Base-by-base conservation (phyloP, 2,113 vertebrate genomes). In the Clupea harengus region DNA sequence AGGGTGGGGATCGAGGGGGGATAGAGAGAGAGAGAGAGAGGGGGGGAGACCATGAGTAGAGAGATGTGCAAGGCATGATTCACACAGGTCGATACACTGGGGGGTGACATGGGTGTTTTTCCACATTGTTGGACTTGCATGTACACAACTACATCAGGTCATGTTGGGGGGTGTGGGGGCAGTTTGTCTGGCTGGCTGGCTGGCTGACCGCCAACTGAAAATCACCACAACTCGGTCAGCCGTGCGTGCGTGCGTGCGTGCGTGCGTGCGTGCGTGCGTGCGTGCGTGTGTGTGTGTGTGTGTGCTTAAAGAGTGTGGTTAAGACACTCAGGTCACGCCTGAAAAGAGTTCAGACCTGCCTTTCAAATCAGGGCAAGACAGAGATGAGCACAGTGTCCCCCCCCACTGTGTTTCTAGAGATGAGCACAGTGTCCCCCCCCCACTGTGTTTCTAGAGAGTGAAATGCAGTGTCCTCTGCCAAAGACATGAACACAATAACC, bases 251-350 rank as follows among this genome's bases (percentile, higher is more conserved):
- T 22, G 45, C 47, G 39, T 25, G 46, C 5, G 39, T n/a, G 44
- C 9, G 54, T 57, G 54, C 15, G 54, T 57, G 54, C 15, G 54
- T 57, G 54, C 15, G 54, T 57, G 54, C 15, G 54, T 57, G 60
- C 6, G 60, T 64, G 60, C 25, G 60, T 64, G 20, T 64, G n/a
- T 83, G 82, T 64, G 60, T 64, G 60, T 64, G 60, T 64, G 60
- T 64, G 3, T 64, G 20, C 4, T 39, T 39, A 39, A 39, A 39
- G 39, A 39, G 39, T 39, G 39, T 39, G 39, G 39, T 39, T 39
- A 39, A 39, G 39, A 39, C 39, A 39, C 39, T 39, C 39, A 39
- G 39, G 39, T 39, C 39, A 39, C 2, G 39, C 39, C 39, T 39
- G 39, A 39, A 39, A 39, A 39, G 39, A 39, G 60, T 64, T 64